Conservation (phyloP, 2,797 vertebrate species). For the Dicrostonyx torquatus region DNA sequence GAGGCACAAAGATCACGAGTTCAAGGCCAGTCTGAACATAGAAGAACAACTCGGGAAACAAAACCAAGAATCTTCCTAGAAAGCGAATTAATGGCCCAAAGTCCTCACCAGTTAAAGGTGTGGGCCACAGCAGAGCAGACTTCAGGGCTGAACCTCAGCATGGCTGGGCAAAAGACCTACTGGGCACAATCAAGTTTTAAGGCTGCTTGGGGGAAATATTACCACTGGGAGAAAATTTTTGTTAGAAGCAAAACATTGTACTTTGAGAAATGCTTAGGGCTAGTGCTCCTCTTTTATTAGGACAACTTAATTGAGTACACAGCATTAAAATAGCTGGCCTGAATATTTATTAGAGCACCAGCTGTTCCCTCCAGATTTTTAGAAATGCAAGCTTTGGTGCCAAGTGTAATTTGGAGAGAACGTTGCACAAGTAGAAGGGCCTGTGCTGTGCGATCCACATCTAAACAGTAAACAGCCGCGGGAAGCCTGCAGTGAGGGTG, state of each 20-base stretch:
- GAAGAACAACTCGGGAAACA: not conserved
- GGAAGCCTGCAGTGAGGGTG: not conserved
- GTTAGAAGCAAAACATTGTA: constrained; percentile 71
- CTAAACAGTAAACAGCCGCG: constrained; percentile 59
- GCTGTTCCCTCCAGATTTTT: constrained; percentile 76
- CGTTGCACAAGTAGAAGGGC: constrained; percentile 54
- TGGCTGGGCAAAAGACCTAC: constrained; percentile 47
- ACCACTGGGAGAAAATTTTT: constrained; percentile 69
- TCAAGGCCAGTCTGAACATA: not conserved
- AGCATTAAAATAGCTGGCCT: constrained; percentile 68
- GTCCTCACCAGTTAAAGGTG: not conserved
- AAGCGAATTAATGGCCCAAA: not conserved
- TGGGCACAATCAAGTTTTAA: constrained; percentile 68
- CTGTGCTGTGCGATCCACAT: constrained; percentile 21
- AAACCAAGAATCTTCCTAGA: not conserved
- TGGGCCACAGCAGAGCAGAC: not conserved
- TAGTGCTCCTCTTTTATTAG: constrained; percentile 75
- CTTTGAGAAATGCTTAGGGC: constrained; percentile 69
- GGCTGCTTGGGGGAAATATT: constrained; percentile 59
- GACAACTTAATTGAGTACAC: constrained; percentile 78
- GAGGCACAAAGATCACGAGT: not conserved
- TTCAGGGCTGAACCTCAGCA: not conserved
- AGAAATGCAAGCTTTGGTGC: constrained; percentile 63
- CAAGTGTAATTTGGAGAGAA: constrained; percentile 66
- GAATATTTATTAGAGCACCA: constrained; percentile 76